A percentile compares a stretch with the other conserved stretches of the same genome.
Evolutionary conservation across 2,113 vertebrate genomes (phyloP).

Genomic region (Lichenostomus cassidix): DNA sequence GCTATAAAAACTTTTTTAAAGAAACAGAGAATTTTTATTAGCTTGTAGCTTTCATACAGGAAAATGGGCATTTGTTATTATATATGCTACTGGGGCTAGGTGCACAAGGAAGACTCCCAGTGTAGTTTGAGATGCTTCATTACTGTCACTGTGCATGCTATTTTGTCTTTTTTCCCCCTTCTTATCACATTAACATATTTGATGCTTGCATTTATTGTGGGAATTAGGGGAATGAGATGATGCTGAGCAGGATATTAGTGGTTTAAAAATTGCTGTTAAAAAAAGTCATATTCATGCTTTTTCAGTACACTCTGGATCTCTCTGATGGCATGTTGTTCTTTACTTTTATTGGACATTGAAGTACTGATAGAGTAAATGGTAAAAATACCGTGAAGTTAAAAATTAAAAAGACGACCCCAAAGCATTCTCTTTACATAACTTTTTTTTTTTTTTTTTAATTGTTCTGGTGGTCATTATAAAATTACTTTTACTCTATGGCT

Average conservation of each 20-base stretch:
- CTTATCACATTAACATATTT: neutral
- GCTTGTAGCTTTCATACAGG: accelerated
- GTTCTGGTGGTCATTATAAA: neutral
- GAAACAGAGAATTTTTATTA: neutral
- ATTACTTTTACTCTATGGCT: neutral
- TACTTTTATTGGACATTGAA: neutral
- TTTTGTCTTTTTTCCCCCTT: neutral
- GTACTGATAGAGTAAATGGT: neutral
- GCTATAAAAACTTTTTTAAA: neutral
- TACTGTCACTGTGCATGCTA: neutral
- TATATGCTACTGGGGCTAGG: neutral
- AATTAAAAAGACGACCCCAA: neutral
- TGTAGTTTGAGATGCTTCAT: neutral
- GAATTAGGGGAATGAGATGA: neutral
- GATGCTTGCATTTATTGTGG: neutral
- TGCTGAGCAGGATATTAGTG: neutral
- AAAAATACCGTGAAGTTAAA: neutral
- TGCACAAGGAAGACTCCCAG: neutral
- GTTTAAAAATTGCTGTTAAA: neutral
- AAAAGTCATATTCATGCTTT: neutral
- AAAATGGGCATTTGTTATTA: neutral
- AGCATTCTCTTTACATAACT: neutral
- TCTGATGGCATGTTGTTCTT: neutral
- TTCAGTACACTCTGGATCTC: neutral
- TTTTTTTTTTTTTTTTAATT: neutral